These are phyloP conservation scores for Copidosoma aretas DNA, from an alignment of 2,888 invertebrate genomes.

Conservation along the genomic window DNA sequence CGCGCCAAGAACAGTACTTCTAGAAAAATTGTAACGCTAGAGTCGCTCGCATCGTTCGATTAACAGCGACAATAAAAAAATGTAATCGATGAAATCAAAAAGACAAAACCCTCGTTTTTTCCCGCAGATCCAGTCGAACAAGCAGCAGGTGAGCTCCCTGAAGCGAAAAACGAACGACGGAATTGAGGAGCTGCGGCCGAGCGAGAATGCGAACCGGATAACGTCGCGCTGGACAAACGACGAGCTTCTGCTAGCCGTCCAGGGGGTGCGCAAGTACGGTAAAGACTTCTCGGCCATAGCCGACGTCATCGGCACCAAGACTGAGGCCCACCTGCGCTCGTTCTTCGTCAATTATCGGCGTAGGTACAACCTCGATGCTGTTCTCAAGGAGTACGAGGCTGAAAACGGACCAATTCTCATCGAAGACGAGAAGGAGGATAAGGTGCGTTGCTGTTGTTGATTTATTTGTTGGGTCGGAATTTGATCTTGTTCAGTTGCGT, in stretches of 20 bases:
- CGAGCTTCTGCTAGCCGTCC: conserved; percentile 88
- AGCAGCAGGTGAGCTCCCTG: conserved; percentile 86
- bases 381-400: conserved; percentile 84
- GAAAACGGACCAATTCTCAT: conserved; percentile 70
- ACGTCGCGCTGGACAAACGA: conserved; percentile 93
- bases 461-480: neutral
- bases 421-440: conserved; percentile 63
- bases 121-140: conserved; percentile 89
- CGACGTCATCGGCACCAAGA: conserved; percentile 93
- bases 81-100: too few species aligned
- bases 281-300: conserved; percentile 93
- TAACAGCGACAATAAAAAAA: too few species aligned
- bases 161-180: conserved; percentile 76
- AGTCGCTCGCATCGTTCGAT: too few species aligned
- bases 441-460: conserved; percentile 48
- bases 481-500: neutral
- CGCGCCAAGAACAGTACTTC: too few species aligned
- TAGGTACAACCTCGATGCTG: conserved; percentile 85
- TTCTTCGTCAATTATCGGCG: conserved; percentile 92
- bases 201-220: conserved; percentile 74
- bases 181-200: conserved; percentile 71
- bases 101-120: too few species aligned
- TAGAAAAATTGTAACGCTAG: too few species aligned
- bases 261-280: conserved; percentile 83
- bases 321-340: conserved; percentile 88